Percentiles rank a stretch among this genome's conserved stretches.
These are phyloP conservation scores for Holothuria scabra DNA, from an alignment of 53 echinoderm and acorn worm species.

Conservation along the genomic window DNA sequence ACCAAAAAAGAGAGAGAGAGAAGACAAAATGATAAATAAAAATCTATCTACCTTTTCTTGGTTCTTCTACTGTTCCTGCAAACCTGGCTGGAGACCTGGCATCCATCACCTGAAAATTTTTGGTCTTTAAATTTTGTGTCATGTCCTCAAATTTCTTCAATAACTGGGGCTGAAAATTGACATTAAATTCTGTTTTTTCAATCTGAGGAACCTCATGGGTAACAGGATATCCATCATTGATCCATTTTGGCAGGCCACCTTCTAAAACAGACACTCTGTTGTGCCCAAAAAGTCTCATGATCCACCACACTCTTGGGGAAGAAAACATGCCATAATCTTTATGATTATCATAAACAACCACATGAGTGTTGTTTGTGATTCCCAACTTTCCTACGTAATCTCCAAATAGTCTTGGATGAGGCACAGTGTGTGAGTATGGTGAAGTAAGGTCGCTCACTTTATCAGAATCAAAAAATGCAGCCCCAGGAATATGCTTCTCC, in stretches of 20 bases:
- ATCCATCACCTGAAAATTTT: constrained; percentile 87
- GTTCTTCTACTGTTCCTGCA: constrained; percentile 69
- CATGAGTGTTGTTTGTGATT: constrained; percentile 87
- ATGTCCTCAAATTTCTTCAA: constrained; percentile 80
- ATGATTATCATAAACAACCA: constrained; percentile 89
- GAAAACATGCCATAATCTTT: constrained; percentile 74
- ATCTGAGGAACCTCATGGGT: constrained; percentile 53
- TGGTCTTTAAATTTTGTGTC: constrained; percentile 60
- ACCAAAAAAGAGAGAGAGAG: no score
- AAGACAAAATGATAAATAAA: no score
- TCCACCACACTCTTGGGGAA: constrained; percentile 88
- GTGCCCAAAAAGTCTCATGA: constrained; percentile 89
- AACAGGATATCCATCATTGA: constrained; percentile 68
- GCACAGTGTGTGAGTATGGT: constrained; percentile 72
- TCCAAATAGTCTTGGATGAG: constrained; percentile 68
- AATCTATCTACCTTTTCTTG: constrained; percentile 73
- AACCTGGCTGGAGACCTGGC: constrained; percentile 74
- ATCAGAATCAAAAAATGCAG: constrained; percentile 74
- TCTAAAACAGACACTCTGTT: constrained; percentile 78
- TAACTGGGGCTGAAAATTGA: constrained; percentile 64
- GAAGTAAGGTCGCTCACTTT: constrained; percentile 47
- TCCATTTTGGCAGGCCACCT: constrained; percentile 82
- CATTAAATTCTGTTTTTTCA: constrained; percentile 62
- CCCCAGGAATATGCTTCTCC: constrained; percentile 78
- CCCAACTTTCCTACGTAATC: constrained; percentile 78